Conservation (phyloP, 2,888 invertebrate species). For the Thera obeliscata region DNA sequence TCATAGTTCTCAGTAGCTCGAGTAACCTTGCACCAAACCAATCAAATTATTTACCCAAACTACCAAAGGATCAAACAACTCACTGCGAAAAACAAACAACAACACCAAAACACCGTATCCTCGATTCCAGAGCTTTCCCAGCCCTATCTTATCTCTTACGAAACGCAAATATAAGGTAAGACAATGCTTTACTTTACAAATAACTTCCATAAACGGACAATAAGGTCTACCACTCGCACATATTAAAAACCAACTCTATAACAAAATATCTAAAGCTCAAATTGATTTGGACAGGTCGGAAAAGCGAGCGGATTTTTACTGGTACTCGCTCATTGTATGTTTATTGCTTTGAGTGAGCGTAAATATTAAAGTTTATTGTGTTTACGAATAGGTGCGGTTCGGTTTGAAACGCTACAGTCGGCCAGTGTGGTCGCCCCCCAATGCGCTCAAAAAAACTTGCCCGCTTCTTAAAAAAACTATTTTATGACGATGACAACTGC, state of each 20-base stretch:
- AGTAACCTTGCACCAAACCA: slow-evolving; percentile 4
- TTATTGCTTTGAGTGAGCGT: slow-evolving; percentile 76
- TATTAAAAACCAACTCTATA: slow-evolving; percentile 46
- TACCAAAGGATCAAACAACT: slow-evolving; percentile 52
- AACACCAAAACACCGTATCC: slow-evolving; percentile 44
- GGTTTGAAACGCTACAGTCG: slow-evolving; percentile 52
- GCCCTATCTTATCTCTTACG: slow-evolving; percentile 68
- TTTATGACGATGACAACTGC: slow-evolving; percentile 75
- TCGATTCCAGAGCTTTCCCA: slow-evolving; percentile 59
- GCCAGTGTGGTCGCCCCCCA: slow-evolving; percentile 80
- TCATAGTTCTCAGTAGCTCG: too few species aligned
- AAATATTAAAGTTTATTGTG: slow-evolving; percentile 81
- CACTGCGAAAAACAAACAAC: slow-evolving; percentile 68
- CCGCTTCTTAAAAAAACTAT: slow-evolving; percentile 58
- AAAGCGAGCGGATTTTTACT: slow-evolving; percentile 65
- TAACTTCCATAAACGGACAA: slow-evolving; percentile 65
- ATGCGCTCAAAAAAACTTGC: slow-evolving; percentile 66
- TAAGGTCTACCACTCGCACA: slow-evolving; percentile 42
- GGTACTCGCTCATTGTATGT: slow-evolving; percentile 76
- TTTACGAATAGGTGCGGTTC: slow-evolving; percentile 75
- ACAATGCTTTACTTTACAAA: slow-evolving; percentile 77
- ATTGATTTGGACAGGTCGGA: slow-evolving; percentile 36
- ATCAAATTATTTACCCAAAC: slow-evolving; percentile 35
- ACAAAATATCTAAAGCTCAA: slow-evolving; percentile 30
- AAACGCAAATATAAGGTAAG: slow-evolving; percentile 73